Evolutionary conservation across 1,140 invertebrate genomes (phyloP), one percentile per base, ranked within the genome.

Genomic region (Physella acuta): DNA sequence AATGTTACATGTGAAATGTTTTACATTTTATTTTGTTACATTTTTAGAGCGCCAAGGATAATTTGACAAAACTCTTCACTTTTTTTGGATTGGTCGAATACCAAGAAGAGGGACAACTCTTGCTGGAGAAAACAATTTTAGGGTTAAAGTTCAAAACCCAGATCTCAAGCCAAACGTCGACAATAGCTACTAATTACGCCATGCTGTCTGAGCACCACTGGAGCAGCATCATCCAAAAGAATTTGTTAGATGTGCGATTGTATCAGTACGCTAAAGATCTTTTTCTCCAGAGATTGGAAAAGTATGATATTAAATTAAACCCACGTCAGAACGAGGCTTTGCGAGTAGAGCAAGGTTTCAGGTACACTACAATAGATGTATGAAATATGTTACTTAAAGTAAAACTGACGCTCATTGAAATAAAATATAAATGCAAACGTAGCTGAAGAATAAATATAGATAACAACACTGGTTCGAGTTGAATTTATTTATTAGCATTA

Each of bases 61-160:
- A 99, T 88, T 87, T 99, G 44, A 90, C 92, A 71, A 91, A 91
- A 37, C 60, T 4, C 60, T 95, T 99, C 92, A 92, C 95, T 37
- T 99, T 95, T 82, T 98, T 99, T 86, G 97, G 96, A 70, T 88
- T 99, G 58, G 97, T 94, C 28, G 97, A 99, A 86, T 91, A 91
- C 85, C 96, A 97, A 85, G 78, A 92, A 89, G 91, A 94, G 71
- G 93, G 93, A 34, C 96, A 99, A 83, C 94, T 94, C 81, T 90
- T 98, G 49, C 99, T 99, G 85, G 96, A 99, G 83, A 91, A 94
- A 85, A 97, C 93, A 28, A 99, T 99, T 84, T 92, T 93, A 82
- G 87, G 98, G 77, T 72, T 28, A 70, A 72, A 30, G 68, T 76
- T 63, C 81, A 79, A 68, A 44, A 55, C 26, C 76, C 79, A 59